Base-by-base conservation (phyloP, 2,888 invertebrate species). In the Phorcus lineatus region DNA sequence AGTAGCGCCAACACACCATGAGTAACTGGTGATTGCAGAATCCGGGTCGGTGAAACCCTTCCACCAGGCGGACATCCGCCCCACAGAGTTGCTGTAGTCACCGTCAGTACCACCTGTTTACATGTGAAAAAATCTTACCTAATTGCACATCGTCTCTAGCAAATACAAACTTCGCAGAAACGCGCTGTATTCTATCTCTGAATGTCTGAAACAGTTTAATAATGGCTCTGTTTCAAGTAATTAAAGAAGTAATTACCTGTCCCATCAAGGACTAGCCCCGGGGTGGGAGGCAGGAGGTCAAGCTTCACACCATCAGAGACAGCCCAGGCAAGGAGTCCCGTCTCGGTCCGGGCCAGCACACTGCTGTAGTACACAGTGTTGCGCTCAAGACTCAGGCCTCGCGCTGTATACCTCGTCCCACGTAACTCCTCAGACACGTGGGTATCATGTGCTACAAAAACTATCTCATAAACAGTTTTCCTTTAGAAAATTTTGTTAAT, bases 251-350 rank as follows among this genome's bases (percentile, higher is more conserved):
- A 79, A 62, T n/a, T 54, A 83, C 83, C 83, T 13, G 31, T 62
- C n/a, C 81, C 83, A 78, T 83, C 83, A n/a, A 74, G 55, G 19
- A 80, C 75, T 2, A 74, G 77, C 3, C 83, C 83, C 16, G 78
- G 4, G 4, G 62, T n/a, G n/a, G 85, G 85, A 28, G 80, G 79
- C 17, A 22, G 47, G 36, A 19, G 22, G 53, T 83, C 83, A 0
- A 83, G 47, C 28, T 57, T 28, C n/a, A 85, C 80, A 0, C 86
- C 86, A 78, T 86, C 86, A n/a, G 83, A 83, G 16, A 77, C 53
- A 11, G 75, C 80, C 22, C 81, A 81, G 36, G 54, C 62, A 47
- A 78, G 74, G 13, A 84, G 79, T 11, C 86, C 86, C 4, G 84
- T 80, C 24, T 78, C 66, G 76, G 79, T 86, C 66, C 80, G 82